These are phyloP conservation scores for Periphyllus acericola DNA, from an alignment of 2,888 invertebrate genomes.

Conservation along the genomic window DNA sequence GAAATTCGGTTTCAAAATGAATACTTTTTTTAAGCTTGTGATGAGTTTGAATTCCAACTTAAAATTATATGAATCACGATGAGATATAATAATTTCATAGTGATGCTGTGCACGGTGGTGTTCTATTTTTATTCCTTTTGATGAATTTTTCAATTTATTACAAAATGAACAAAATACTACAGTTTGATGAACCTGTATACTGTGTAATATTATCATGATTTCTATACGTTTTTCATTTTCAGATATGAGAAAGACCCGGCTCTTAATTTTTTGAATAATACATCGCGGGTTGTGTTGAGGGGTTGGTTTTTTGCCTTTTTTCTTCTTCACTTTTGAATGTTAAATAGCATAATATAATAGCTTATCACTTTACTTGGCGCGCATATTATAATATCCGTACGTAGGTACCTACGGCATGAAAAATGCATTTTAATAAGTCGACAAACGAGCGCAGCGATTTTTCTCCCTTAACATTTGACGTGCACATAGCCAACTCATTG, in stretches of 20 bases:
- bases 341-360: not conserved
- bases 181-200: no score
- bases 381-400: not conserved
- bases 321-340: not conserved
- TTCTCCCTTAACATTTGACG: not conserved
- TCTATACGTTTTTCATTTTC: no score
- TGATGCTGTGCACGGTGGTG: no score
- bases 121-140: no score
- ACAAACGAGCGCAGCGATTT: not conserved
- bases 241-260: not conserved
- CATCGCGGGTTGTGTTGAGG: not conserved
- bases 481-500: not conserved
- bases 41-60: no score
- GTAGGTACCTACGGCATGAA: not conserved
- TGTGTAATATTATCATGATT: no score
- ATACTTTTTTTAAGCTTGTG: no score
- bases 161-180: no score
- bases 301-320: not conserved
- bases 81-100: no score
- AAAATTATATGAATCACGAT: no score
- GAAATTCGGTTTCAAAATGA: no score
- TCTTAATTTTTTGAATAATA: not conserved
- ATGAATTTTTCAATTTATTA: no score
- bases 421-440: not conserved
- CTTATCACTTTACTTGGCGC: not conserved